Conservation (phyloP, 2,888 invertebrate species). For the Trissoscelio sp. region DNA sequence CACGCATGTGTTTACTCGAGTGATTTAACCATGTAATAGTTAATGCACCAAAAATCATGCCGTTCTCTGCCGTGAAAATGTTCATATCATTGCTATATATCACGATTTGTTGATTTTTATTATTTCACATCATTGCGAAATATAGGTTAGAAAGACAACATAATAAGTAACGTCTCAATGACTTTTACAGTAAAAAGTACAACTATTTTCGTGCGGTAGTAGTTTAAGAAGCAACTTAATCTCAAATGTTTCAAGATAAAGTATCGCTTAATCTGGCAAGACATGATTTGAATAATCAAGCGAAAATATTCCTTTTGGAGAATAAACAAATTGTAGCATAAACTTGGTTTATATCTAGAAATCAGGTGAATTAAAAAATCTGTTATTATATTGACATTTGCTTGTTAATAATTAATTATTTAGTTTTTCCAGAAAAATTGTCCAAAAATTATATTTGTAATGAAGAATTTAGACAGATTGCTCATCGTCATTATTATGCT, state of each 20-base stretch:
- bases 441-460: too few species aligned
- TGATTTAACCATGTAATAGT: conserved; percentile 51
- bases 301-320: conserved; percentile 9
- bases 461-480: too few species aligned
- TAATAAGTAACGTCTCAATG: conserved; percentile 29
- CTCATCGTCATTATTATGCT: too few species aligned
- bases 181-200: conserved; percentile 28
- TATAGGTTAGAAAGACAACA: conserved; percentile 41
- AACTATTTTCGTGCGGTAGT: conserved; percentile 43
- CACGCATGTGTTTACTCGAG: conserved; percentile 34
- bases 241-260: conserved; percentile 27
- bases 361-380: too few species aligned
- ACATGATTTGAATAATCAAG: conserved; percentile 50
- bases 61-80: too few species aligned
- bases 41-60: conserved; percentile 59
- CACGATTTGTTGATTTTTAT: conserved; percentile 42
- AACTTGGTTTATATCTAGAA: too few species aligned
- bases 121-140: conserved; percentile 18
- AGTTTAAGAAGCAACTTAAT: conserved; percentile 18
- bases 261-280: conserved; percentile 21
- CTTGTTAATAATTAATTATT: too few species aligned
- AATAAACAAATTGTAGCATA: too few species aligned
- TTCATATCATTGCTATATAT: conserved; percentile 30
- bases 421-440: too few species aligned
- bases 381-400: too few species aligned